Conservation (phyloP, 2,113 vertebrate genomes). For the Centropus unirufus region DNA sequence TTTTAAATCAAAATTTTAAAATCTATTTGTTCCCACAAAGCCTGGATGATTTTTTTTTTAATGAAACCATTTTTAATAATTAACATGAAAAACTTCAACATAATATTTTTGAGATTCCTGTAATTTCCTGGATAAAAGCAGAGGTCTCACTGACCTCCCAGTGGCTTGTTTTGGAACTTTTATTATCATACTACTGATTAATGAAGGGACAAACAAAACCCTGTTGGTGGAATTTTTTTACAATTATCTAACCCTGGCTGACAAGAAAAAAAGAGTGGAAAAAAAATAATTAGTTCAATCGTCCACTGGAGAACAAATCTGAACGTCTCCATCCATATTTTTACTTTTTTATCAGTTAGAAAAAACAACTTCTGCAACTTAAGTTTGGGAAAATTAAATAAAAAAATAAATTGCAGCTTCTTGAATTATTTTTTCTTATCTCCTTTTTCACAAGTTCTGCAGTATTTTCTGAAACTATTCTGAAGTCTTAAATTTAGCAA, state of each 20-base stretch:
- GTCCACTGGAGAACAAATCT: neutral
- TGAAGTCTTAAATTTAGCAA: neutral
- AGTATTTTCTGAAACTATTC: neutral
- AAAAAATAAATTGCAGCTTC: neutral
- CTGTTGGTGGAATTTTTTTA: accelerated
- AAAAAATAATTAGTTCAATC: neutral
- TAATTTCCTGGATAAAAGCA: neutral
- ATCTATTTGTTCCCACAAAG: neutral
- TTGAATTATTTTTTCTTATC: neutral
- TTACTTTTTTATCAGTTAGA: neutral
- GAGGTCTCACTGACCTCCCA: neutral
- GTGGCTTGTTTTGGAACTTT: neutral
- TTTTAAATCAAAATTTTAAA: constrained; percentile 18
- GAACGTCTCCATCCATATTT: neutral
- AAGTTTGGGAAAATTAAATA: neutral
- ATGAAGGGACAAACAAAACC: neutral
- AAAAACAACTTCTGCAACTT: neutral
- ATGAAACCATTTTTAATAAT: neutral
- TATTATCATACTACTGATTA: neutral
- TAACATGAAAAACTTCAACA: neutral
- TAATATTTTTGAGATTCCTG: neutral
- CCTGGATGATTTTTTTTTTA: neutral
- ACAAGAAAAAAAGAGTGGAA: neutral
- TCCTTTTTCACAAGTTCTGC: neutral
- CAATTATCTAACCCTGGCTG: neutral